Evolutionary conservation across 2,113 vertebrate genomes (phyloP).

Genomic region (Lycocorax pyrrhopterus): DNA sequence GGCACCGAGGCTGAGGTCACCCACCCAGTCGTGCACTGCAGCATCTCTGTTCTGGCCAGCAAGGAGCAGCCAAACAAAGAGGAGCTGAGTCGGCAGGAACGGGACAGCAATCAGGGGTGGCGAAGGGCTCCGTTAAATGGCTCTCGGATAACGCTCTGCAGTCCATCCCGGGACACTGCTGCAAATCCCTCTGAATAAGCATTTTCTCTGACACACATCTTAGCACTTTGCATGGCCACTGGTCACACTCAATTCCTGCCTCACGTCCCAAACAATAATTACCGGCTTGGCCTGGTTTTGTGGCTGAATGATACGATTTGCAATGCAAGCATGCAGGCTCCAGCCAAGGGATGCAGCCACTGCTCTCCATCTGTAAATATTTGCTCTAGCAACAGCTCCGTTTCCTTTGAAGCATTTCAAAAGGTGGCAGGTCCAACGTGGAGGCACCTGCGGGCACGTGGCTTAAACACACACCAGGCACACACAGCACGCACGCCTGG

Average conservation of each 20-base stretch:
- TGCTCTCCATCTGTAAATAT: background rate
- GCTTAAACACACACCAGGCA: background rate
- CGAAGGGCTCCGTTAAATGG: background rate
- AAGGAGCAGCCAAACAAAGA: slow-evolving; percentile 44
- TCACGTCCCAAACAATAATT: background rate
- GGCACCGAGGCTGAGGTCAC: slow-evolving; percentile 49
- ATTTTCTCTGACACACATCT: background rate
- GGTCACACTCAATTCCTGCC: background rate
- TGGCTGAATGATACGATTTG: background rate
- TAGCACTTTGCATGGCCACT: background rate
- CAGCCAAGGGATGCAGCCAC: background rate
- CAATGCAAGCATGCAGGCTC: background rate
- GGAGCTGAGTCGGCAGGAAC: slow-evolving; percentile 43
- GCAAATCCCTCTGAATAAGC: background rate
- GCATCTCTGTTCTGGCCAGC: slow-evolving; percentile 5
- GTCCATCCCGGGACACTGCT: background rate
- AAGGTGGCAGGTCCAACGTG: background rate
- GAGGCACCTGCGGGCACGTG: background rate
- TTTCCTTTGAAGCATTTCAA: background rate
- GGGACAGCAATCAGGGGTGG: background rate
- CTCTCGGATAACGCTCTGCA: background rate
- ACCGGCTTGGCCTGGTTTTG: background rate
- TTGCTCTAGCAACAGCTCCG: background rate
- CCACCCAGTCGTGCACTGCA: slow-evolving; percentile 7
- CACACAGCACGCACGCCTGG: rapidly evolving